These are phyloP conservation scores for Baryphthengus martii DNA, from an alignment of 2,113 vertebrate species.

Conservation along the genomic window DNA sequence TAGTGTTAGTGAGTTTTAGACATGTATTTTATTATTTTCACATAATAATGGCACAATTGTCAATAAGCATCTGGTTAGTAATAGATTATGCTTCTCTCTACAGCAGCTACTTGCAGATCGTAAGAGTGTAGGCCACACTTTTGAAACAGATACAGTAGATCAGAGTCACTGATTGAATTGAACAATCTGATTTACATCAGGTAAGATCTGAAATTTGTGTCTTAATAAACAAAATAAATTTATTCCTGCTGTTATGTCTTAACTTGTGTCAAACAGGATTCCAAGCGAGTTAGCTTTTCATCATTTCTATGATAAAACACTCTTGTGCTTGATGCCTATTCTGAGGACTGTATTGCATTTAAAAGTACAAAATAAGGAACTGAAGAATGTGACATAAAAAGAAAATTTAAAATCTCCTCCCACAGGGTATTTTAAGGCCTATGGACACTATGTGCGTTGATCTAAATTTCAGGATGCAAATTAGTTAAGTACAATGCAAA, in stretches of 20 bases:
- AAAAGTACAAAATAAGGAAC: neutral
- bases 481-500: neutral
- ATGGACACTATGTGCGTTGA: neutral
- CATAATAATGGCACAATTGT: neutral
- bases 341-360: neutral
- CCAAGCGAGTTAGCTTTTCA: neutral
- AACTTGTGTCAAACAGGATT: neutral
- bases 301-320: neutral
- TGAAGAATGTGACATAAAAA: neutral
- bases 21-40: neutral
- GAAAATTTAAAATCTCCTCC: neutral
- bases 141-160: neutral
- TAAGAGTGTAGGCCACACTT: neutral
- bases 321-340: neutral
- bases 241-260: neutral
- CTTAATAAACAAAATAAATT: neutral
- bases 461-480: neutral
- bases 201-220: neutral
- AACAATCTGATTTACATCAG: neutral
- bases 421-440: neutral
- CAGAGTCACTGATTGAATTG: neutral
- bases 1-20: neutral
- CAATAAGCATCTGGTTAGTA: neutral
- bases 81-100: neutral
- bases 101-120: neutral